These are phyloP conservation scores for Paradisaea rubra DNA, from an alignment of 2,113 vertebrate species.

Conservation along the genomic window DNA sequence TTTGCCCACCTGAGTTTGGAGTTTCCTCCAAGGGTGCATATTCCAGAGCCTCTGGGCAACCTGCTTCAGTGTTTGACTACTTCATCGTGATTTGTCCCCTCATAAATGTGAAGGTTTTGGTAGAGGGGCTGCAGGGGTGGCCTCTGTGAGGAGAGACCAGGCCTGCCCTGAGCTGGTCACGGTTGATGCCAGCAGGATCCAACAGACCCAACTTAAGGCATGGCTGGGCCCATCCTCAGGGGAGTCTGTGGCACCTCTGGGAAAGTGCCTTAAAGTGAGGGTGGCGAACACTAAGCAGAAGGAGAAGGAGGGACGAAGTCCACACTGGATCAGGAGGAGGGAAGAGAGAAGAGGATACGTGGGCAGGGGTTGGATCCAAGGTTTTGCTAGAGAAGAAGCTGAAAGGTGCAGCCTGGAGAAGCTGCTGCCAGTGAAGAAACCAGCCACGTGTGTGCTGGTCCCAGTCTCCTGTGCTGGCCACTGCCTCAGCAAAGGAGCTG, in stretches of 20 bases:
- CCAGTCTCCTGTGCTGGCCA: accelerated
- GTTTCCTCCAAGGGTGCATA: not conserved
- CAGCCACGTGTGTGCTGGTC: not conserved
- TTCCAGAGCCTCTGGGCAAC: not conserved
- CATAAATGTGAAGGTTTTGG: not conserved
- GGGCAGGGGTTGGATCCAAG: not conserved
- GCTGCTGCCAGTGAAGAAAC: not conserved
- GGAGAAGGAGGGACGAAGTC: not conserved
- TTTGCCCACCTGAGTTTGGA: not conserved
- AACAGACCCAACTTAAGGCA: not conserved
- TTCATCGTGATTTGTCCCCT: not conserved
- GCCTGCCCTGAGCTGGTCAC: not conserved
- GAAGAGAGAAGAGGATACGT: not conserved
- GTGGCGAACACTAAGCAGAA: not conserved
- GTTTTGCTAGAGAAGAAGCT: not conserved
- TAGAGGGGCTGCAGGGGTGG: not conserved
- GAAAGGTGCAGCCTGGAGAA: not conserved
- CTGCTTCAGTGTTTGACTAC: not conserved
- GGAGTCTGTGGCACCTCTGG: not conserved
- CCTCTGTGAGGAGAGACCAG: not conserved
- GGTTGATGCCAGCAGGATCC: not conserved
- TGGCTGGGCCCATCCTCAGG: not conserved
- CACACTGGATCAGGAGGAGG: not conserved
- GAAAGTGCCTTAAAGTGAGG: not conserved
- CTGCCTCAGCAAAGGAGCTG: not conserved